Conservation (phyloP, 30 jellyfish, hydroid and myxozoan genomes). For the Hydra vulgaris region DNA sequence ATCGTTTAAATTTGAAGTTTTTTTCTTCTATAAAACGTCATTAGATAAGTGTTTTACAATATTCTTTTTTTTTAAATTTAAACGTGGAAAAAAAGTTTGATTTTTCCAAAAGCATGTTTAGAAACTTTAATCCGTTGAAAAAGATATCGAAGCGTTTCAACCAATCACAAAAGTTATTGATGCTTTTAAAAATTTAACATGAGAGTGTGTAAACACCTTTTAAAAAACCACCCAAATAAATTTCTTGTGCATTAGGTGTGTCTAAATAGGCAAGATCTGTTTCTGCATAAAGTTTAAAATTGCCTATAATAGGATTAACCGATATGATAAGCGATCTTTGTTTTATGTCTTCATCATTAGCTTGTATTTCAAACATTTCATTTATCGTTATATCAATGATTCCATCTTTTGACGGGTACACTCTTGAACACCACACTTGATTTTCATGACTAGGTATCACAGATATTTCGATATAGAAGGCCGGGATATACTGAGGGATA, state of each 20-base stretch:
- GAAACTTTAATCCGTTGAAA: no score
- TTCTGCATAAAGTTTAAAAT: constrained; percentile 53
- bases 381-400: constrained; percentile 44
- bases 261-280: constrained; percentile 58
- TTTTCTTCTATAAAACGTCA: no score
- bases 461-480: constrained; percentile 63
- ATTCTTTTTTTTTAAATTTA: no score
- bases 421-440: constrained; percentile 49
- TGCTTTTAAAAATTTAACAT: no score
- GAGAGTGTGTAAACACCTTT: constrained; percentile 23
- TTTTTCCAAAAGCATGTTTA: no score
- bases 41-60: no score
- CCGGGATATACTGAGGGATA: constrained; percentile 56
- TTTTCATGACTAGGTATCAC: constrained; percentile 43
- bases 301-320: constrained; percentile 67
- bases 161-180: no score
- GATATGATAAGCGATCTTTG: constrained; percentile 43
- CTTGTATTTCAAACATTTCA: constrained; percentile 44
- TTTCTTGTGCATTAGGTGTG: constrained; percentile 32
- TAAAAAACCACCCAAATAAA: constrained; percentile 69
- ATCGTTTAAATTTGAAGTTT: no score
- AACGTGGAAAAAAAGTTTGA: no score
- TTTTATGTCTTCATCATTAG: constrained; percentile 43
- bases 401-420: constrained; percentile 35
- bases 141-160: no score